phyloP scores from a whole-genome alignment of 1,140 invertebrate genomes.

The honey bee (Apis mellifera) region DNA sequence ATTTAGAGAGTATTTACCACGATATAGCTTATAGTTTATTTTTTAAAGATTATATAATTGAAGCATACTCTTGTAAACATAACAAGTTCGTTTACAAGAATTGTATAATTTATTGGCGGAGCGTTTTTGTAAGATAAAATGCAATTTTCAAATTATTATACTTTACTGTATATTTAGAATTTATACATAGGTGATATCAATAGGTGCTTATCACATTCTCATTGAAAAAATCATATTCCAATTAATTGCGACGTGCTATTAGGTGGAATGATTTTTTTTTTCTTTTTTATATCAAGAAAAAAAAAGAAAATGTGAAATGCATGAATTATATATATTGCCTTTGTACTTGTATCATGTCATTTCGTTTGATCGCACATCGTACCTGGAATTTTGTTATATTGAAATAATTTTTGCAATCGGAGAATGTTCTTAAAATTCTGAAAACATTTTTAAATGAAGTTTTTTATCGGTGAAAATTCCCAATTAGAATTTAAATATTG shows the following conservation, averaged over 20 bases:
- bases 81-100: constrained; percentile 47
- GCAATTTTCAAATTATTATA: constrained; percentile 43
- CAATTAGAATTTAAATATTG: background rate
- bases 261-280: constrained; percentile 36
- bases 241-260: constrained; percentile 36
- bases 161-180: constrained; percentile 64
- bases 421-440: background rate
- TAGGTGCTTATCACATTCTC: constrained; percentile 60
- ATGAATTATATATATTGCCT: background rate
- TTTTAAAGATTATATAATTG: constrained; percentile 51
- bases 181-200: constrained; percentile 58
- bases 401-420: constrained; percentile 4
- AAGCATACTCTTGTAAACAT: constrained; percentile 51
- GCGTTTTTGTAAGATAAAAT: constrained; percentile 60
- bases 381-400: constrained; percentile 55
- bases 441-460: background rate
- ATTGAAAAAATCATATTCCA: constrained; percentile 41
- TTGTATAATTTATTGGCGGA: constrained; percentile 64
- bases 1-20: constrained; percentile 24
- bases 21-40: constrained; percentile 55
- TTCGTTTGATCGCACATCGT: constrained; percentile 55
- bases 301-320: background rate
- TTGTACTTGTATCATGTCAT: constrained; percentile 9
- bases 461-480: background rate
- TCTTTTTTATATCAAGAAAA: background rate